Conservation (phyloP, 2,113 vertebrate species). For the Lutjanus erythropterus region DNA sequence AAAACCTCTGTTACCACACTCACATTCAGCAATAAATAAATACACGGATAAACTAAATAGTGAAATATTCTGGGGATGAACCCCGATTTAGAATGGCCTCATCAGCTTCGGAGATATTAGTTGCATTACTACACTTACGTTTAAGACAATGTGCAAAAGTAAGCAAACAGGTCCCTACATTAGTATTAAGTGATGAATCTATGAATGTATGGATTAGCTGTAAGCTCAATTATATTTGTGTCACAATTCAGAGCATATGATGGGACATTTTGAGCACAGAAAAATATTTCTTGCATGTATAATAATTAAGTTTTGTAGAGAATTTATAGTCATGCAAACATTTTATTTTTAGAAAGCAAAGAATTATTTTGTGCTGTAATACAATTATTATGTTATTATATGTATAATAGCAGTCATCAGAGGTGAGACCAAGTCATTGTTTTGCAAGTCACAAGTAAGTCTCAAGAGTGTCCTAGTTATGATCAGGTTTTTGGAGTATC, state of each 20-base stretch:
- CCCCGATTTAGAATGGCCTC: background rate
- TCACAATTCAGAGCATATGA: background rate
- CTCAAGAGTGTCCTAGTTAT: too few relatives aligned
- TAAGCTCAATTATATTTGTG: background rate
- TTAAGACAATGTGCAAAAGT: background rate
- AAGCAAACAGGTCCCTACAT: background rate
- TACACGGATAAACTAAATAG: background rate
- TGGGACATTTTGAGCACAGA: background rate
- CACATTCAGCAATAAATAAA: slow-evolving; percentile 38
- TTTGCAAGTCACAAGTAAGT: too few relatives aligned
- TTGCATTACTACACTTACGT: background rate
- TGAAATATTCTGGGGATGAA: slow-evolving; percentile 4
- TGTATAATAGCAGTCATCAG: too few relatives aligned
- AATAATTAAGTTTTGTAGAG: background rate
- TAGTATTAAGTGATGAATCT: background rate
- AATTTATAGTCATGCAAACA: background rate
- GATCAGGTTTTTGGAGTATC: too few relatives aligned
- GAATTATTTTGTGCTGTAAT: background rate
- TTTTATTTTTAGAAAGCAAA: background rate
- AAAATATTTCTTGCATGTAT: background rate
- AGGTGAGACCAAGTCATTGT: too few relatives aligned
- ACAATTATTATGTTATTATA: background rate
- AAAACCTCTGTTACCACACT: slow-evolving; percentile 41
- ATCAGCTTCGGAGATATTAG: background rate
- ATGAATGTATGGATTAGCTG: background rate